These are phyloP conservation scores for Danaus melanippus DNA, from an alignment of 1,140 invertebrate genomes.

Conservation along the genomic window DNA sequence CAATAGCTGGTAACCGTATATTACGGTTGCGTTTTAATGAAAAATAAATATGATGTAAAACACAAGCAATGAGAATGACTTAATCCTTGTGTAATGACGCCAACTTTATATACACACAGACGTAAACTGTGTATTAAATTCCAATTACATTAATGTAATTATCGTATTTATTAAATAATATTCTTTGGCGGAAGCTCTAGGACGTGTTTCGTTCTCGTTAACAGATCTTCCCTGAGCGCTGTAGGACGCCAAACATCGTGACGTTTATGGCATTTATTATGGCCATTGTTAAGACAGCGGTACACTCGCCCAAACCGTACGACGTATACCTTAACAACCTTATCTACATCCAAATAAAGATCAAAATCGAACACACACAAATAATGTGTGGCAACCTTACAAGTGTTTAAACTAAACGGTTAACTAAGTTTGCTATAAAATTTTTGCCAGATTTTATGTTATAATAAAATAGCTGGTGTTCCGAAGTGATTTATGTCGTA, in stretches of 20 bases:
- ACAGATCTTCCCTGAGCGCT: slow-evolving; percentile 54
- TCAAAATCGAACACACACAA: slow-evolving; percentile 2
- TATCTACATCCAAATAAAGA: slow-evolving; percentile 5
- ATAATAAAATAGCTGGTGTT: not conserved
- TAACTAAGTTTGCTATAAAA: slow-evolving; percentile 11
- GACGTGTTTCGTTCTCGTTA: slow-evolving; percentile 61
- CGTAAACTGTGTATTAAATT: too few relatives aligned
- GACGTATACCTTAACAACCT: too few relatives aligned
- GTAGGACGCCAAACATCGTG: slow-evolving; percentile 60
- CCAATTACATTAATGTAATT: too few relatives aligned
- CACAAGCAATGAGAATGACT: too few relatives aligned
- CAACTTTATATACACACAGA: too few relatives aligned
- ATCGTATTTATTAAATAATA: slow-evolving; percentile 5
- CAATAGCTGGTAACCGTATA: too few relatives aligned
- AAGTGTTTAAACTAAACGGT: slow-evolving; percentile 7
- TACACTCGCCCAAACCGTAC: slow-evolving; percentile 14
- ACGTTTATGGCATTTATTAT: slow-evolving; percentile 64
- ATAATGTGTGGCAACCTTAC: slow-evolving; percentile 5
- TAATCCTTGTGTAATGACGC: too few relatives aligned
- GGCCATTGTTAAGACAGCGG: slow-evolving; percentile 48
- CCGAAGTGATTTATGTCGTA: slow-evolving; percentile 3
- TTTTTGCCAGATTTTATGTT: slow-evolving; percentile 7
- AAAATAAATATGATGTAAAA: too few relatives aligned
- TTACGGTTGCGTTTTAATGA: too few relatives aligned
- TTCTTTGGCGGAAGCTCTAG: slow-evolving; percentile 42